Evolutionary conservation across 2,888 invertebrate genomes (phyloP).

Genomic region (Standfussiana lucernea): DNA sequence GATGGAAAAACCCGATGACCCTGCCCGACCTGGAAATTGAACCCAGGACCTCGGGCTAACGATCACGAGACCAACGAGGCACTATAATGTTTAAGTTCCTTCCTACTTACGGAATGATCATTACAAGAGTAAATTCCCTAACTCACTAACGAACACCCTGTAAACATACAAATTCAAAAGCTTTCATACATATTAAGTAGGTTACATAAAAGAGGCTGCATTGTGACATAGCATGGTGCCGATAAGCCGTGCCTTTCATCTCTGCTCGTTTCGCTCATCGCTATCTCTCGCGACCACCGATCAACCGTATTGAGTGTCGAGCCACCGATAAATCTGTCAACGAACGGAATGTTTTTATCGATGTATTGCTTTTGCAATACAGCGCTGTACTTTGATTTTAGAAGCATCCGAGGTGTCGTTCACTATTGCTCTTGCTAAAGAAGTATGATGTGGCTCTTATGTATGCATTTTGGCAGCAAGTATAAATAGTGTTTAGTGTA

Average conservation of each 20-base stretch:
- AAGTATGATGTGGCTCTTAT: background rate
- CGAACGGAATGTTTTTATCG: slow-evolving; percentile 42
- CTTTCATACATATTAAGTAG: slow-evolving; percentile 31
- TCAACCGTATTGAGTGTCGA: slow-evolving; percentile 47
- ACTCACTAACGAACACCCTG: background rate
- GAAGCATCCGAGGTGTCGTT: background rate
- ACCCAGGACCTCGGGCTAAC: background rate
- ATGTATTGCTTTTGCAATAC: slow-evolving; percentile 16
- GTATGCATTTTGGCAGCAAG: background rate
- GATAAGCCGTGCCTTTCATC: slow-evolving; percentile 59
- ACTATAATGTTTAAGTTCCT: background rate
- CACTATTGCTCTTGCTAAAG: background rate
- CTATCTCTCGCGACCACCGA: slow-evolving; percentile 57
- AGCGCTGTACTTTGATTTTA: slow-evolving; percentile 3
- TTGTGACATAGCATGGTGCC: slow-evolving; percentile 37
- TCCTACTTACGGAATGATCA: background rate
- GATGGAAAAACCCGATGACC: background rate
- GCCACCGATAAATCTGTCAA: slow-evolving; percentile 59
- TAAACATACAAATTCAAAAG: slow-evolving; percentile 12
- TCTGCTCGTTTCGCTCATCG: slow-evolving; percentile 31
- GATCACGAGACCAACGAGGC: background rate
- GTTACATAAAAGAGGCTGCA: slow-evolving; percentile 40
- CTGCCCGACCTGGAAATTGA: background rate
- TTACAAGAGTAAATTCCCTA: background rate
- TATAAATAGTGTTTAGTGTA: too few relatives aligned